phyloP scores from a whole-genome alignment of 2,797 vertebrate species.

The Podargus strigoides region DNA sequence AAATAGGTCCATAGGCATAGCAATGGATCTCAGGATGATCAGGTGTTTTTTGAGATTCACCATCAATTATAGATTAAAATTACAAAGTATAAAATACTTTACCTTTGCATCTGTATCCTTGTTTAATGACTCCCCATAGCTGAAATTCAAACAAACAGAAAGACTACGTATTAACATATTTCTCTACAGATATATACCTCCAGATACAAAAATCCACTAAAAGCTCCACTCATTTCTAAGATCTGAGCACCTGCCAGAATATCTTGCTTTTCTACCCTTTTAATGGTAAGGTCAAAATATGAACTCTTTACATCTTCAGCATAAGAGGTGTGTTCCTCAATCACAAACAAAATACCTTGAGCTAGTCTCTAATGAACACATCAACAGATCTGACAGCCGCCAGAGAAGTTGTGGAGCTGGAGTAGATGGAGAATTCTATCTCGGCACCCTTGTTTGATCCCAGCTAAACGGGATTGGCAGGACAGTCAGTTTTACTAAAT shows the following conservation, averaged over 20 bases:
- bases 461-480: neutral
- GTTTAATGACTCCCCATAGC: conserved; percentile 96
- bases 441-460: neutral
- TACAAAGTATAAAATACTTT: conserved; percentile 20
- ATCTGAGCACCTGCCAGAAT: neutral
- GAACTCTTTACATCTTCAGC: neutral
- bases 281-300: neutral
- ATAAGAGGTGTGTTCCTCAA: neutral
- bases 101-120: conserved; percentile 95
- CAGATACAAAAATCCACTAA: neutral
- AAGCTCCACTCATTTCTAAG: neutral
- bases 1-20: neutral
- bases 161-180: neutral
- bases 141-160: conserved; percentile 48
- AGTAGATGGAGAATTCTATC: neutral
- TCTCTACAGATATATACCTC: neutral
- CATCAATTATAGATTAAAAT: neutral
- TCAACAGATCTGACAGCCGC: neutral
- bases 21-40: neutral
- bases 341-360: neutral
- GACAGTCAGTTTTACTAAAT: neutral
- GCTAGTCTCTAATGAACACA: neutral
- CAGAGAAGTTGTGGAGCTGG: neutral
- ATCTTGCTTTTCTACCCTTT: neutral
- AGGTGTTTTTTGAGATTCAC: neutral